Base-by-base conservation (phyloP, 2,888 invertebrate species). In the Blomia tropicalis region DNA sequence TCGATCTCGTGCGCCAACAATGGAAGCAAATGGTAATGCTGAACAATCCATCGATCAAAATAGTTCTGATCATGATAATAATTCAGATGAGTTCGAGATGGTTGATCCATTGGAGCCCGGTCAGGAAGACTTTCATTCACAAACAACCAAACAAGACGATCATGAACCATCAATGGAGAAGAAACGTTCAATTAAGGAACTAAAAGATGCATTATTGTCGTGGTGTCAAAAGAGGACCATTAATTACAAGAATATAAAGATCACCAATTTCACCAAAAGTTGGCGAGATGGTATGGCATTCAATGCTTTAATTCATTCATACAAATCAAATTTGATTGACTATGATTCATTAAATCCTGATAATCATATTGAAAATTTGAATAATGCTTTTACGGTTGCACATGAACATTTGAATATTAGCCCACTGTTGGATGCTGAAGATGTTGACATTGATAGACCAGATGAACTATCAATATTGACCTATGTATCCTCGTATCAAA, bases 401-500 rank as follows among this genome's bases (percentile, higher is more conserved):
- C 86, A 90, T 74, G 82, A 83, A 60, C 85, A 93, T 70, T 80
- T 98, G 69, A 93, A 92, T 56, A 95, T 98, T 67, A 88, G 91
- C 22, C 81, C 83, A 66, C 81, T 96, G 63, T 80, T 96, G 59
- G 95, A 95, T 73, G 92, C 95, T 65, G 95, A 95, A 79, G 92
- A 98, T 75, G 86, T 98, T 68, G 95, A 96, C 77, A 90, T 86
- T 0, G 83, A 80, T 62, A 80, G 89, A 53, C 95, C 96, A 0
- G 96, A 96, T 73, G 98, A 98, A 78, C 96, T 95, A 76, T 93
- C 93, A 36, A 90, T 98, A 73, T 88, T 98, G 79, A 98, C 96
- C 29, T 98, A 98, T 74, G 93, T 98, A 41, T 95, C 96, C 1
- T 91, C 93, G 22, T 96, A 95, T 77, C 98, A 98, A 76, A 96